Percentiles rank a stretch among this genome's conserved stretches.
phyloP scores from a whole-genome alignment of 37 sponge, comb jelly and placozoan genomes.

The Geodia barretti region DNA sequence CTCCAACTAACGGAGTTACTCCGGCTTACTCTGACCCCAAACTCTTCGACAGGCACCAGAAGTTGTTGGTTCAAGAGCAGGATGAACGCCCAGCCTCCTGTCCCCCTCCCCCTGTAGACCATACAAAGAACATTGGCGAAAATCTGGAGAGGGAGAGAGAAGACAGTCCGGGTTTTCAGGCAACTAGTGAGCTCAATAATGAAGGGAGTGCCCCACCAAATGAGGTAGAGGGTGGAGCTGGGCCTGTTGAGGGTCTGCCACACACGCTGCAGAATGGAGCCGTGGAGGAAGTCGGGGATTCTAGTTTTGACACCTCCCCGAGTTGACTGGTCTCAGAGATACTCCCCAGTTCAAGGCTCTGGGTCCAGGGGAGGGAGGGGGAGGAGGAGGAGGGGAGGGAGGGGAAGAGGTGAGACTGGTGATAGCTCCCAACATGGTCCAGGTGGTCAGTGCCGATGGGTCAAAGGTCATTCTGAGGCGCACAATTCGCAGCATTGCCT shows the following conservation, averaged over 20 bases:
- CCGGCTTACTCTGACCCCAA: not conserved
- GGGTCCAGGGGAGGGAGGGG: not conserved
- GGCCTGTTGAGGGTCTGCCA: not conserved
- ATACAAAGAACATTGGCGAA: too few species aligned
- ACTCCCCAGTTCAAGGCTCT: constrained; percentile 30
- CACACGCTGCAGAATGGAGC: not conserved
- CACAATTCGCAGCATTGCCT: constrained; percentile 9
- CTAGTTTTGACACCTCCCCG: constrained; percentile 37
- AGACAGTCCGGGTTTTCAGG: not conserved
- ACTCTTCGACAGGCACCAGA: too few species aligned
- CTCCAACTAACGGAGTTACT: not conserved
- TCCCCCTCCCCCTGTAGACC: too few species aligned
- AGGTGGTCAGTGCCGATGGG: not conserved
- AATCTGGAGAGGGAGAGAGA: not conserved
- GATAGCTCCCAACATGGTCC: constrained; percentile 20
- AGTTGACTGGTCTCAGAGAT: constrained; percentile 2
- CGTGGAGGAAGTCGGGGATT: not conserved
- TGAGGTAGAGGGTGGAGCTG: not conserved
- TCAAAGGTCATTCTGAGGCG: constrained; percentile 15
- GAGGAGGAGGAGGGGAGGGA: not conserved
- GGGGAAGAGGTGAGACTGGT: not conserved
- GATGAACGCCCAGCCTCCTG: too few species aligned
- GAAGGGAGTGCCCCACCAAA: not conserved
- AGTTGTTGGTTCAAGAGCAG: too few species aligned
- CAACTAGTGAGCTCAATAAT: not conserved